A percentile compares a stretch with the other conserved stretches of the same genome.
phyloP scores from a whole-genome alignment of 2,797 vertebrate species.

The Fratercula arctica region DNA sequence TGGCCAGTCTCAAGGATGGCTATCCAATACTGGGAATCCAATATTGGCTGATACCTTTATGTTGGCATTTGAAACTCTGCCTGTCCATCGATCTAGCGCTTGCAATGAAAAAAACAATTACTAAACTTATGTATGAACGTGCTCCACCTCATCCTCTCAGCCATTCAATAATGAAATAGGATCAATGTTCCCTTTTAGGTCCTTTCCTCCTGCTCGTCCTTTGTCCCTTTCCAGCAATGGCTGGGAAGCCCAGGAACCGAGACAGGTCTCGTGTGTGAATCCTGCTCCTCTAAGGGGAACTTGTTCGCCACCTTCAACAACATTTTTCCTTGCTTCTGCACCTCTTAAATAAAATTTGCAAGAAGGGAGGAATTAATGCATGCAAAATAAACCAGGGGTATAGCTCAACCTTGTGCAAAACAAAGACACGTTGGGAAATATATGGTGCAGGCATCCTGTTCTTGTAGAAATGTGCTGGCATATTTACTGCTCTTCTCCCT shows the following conservation, averaged over 20 bases:
- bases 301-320: neutral
- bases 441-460: neutral
- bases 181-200: neutral
- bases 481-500: neutral
- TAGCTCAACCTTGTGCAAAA: neutral
- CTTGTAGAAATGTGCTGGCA: neutral
- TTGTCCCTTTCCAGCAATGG: neutral
- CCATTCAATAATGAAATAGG: neutral
- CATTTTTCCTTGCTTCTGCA: neutral
- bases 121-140: neutral
- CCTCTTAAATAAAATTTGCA: neutral
- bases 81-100: rapidly evolving
- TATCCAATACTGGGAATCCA: rapidly evolving
- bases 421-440: neutral
- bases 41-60: neutral
- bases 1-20: neutral
- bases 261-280: rapidly evolving
- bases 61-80: neutral
- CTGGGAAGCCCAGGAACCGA: neutral
- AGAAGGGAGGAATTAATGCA: neutral
- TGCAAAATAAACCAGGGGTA: neutral
- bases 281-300: neutral
- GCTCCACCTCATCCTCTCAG: neutral
- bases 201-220: neutral
- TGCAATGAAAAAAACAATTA: neutral